Evolutionary conservation across 2,888 invertebrate species (phyloP).

Genomic region (Isoperla grammatica): DNA sequence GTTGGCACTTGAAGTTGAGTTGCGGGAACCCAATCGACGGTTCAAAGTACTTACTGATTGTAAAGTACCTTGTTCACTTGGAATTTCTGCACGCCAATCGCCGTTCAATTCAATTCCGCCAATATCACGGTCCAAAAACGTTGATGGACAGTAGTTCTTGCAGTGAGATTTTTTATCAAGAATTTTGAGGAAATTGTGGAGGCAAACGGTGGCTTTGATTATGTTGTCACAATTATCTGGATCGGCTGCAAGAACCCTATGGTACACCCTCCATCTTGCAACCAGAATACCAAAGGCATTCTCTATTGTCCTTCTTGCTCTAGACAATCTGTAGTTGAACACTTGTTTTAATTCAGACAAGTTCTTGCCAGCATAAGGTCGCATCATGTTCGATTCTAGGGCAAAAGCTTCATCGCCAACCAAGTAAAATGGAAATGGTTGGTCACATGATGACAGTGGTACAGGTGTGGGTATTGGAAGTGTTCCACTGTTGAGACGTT

Average conservation of each 20-base stretch:
- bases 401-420: slow-evolving; percentile 32
- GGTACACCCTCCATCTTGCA: slow-evolving; percentile 3
- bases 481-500: not conserved
- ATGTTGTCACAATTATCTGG: slow-evolving; percentile 16
- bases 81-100: not conserved
- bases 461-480: not conserved
- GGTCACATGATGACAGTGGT: slow-evolving; percentile 1
- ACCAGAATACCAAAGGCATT: slow-evolving; percentile 17
- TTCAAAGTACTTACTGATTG: too few relatives aligned
- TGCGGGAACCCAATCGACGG: too few relatives aligned
- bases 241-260: not conserved
- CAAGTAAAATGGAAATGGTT: slow-evolving; percentile 25
- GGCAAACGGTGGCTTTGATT: slow-evolving; percentile 3
- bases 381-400: slow-evolving; percentile 31
- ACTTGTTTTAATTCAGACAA: slow-evolving; percentile 5
- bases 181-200: not conserved
- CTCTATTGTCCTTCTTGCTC: slow-evolving; percentile 8
- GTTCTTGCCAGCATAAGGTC: slow-evolving; percentile 28
- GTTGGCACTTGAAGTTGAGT: too few relatives aligned
- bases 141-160: not conserved
- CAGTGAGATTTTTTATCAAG: not conserved
- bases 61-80: not conserved
- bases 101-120: not conserved
- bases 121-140: not conserved
- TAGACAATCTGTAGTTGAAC: slow-evolving; percentile 14